A percentile compares a stretch with the other conserved stretches of the same genome.
Evolutionary conservation across 2,113 vertebrate genomes (phyloP).

Genomic region (Tragelaphus imberbis): DNA sequence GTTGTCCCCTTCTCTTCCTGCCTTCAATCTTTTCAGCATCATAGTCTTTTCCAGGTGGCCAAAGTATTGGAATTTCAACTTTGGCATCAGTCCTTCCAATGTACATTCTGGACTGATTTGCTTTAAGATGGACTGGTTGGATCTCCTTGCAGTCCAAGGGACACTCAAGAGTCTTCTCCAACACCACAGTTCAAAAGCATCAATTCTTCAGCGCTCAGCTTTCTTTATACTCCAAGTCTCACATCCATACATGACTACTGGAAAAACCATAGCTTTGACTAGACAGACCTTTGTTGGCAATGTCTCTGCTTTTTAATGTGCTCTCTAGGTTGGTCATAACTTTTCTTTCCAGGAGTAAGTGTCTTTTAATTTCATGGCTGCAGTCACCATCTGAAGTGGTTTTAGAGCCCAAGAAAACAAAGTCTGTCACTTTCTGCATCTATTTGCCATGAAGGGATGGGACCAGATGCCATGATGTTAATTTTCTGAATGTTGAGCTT

Average conservation of each 20-base stretch:
- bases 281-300: background rate
- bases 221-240: background rate
- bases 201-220: fast-evolving
- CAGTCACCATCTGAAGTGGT: background rate
- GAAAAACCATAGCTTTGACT: background rate
- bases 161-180: background rate
- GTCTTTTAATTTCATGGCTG: background rate
- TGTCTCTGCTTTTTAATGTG: background rate
- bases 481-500: background rate
- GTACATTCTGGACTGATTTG: background rate
- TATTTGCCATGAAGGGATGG: background rate
- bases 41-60: background rate
- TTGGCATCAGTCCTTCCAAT: background rate
- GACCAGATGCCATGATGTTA: background rate
- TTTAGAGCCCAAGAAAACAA: background rate
- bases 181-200: background rate
- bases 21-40: background rate
- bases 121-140: background rate
- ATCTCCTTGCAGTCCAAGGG: background rate
- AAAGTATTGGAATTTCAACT: background rate
- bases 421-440: background rate
- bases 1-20: background rate
- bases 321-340: background rate
- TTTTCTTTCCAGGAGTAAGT: background rate
- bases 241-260: background rate